Evolutionary conservation across 2,113 vertebrate species (phyloP), one percentile per base, ranked within the genome.

Genomic region (Xiphorhynchus elegans): DNA sequence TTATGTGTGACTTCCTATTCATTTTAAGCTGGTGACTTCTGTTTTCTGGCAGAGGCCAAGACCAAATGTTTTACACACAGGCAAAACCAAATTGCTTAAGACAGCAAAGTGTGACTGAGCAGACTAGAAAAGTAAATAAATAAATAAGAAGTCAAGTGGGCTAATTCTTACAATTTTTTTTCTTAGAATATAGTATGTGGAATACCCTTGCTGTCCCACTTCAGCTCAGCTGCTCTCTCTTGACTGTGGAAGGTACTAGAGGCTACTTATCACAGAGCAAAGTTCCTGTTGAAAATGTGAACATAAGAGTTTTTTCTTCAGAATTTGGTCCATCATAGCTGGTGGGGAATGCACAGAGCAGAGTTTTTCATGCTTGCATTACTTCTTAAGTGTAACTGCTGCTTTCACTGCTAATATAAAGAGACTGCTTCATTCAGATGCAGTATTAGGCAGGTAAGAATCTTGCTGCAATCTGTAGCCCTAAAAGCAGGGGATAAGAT

Each of bases 1-100:
- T 69, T 95, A 95, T 76, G 79, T 78, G 63, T 94, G 87, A 93
- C 76, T 97, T 95, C 90, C 92, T 96, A 90, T 82, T n/a, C 44
- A 23, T 89, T 97, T 91, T 89, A 95, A 94, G 56, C 62, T 63
- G 52, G 89, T 95, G 76, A 78, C 93, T 96, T 96, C 93, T 88
- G 89, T 77, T 96, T 93, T 93, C 90, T 97, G 93, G 53, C 50
- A 92, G 83, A 91, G 19, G 72, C 80, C 81, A 86, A 35, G 59
- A 92, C 78, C 86, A 97, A 89, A 76, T 90, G 89, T 92, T 90
- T 95, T 86, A 96, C 62, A 60, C 82, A 68, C 62, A 67, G 79
- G 68, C 66, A 96, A 97, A 94, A 40, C 37, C 64, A 94, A 96
- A 81, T 72, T 94, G 90, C 82, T 89, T 60, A 67, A 94, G 59